phyloP scores from a whole-genome alignment of 2,888 invertebrate species.

The Augiades crinisus region DNA sequence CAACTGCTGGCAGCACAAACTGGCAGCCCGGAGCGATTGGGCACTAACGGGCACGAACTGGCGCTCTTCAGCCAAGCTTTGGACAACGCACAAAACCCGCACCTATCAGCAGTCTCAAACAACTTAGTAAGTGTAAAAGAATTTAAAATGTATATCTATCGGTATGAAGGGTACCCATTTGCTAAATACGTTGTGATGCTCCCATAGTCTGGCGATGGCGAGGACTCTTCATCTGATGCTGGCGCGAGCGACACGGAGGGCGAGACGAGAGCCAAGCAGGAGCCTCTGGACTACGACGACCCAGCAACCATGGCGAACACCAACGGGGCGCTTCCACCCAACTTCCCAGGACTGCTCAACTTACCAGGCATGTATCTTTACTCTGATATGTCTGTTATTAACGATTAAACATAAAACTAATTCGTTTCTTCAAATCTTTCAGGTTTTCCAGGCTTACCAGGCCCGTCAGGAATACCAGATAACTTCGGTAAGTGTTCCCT shows the following conservation, averaged over 20 bases:
- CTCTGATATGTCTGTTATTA: not conserved
- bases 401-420: not conserved
- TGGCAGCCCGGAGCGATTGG: slow-evolving; percentile 82
- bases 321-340: slow-evolving; percentile 84
- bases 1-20: slow-evolving; percentile 66
- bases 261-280: slow-evolving; percentile 85
- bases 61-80: slow-evolving; percentile 89
- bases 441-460: slow-evolving; percentile 88
- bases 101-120: slow-evolving; percentile 77
- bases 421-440: slow-evolving; percentile 52
- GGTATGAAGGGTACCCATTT: too few species aligned
- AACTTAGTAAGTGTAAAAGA: slow-evolving; percentile 59
- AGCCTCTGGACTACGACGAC: slow-evolving; percentile 87
- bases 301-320: slow-evolving; percentile 84
- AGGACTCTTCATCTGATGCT: slow-evolving; percentile 93
- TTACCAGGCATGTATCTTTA: slow-evolving; percentile 82
- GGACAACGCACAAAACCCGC: slow-evolving; percentile 86
- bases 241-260: slow-evolving; percentile 87
- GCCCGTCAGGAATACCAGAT: slow-evolving; percentile 93
- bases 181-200: not conserved
- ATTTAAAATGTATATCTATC: too few species aligned
- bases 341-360: slow-evolving; percentile 90
- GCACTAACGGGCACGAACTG: slow-evolving; percentile 84
- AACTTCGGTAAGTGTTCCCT: slow-evolving; percentile 87
- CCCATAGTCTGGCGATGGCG: slow-evolving; percentile 81